Evolutionary conservation across 2,113 vertebrate genomes (phyloP).

Genomic region (Geococcyx californianus): DNA sequence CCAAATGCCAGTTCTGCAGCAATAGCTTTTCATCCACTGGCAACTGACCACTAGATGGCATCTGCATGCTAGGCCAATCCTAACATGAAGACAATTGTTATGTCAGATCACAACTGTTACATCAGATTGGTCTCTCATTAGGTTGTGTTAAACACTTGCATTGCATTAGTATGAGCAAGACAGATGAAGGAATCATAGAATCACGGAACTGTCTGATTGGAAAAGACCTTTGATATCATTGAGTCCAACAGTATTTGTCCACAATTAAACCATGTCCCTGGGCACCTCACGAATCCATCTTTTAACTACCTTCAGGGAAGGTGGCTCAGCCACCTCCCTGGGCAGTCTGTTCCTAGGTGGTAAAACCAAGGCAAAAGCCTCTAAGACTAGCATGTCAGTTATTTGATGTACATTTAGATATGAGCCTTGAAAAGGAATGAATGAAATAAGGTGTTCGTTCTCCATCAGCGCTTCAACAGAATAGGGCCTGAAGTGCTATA

Average conservation of each 20-base stretch:
- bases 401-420: background rate
- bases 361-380: background rate
- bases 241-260: too few relatives aligned
- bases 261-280: too few relatives aligned
- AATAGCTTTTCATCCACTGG: background rate
- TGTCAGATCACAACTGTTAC: too few relatives aligned
- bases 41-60: slow-evolving; percentile 22
- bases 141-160: background rate
- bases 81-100: background rate
- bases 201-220: too few relatives aligned
- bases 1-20: background rate
- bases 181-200: background rate
- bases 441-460: background rate
- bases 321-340: too few relatives aligned
- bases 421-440: background rate
- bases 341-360: background rate
- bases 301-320: too few relatives aligned
- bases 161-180: background rate
- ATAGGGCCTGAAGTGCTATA: background rate
- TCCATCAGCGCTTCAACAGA: background rate
- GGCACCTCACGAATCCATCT: too few relatives aligned
- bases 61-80: background rate
- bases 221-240: too few relatives aligned
- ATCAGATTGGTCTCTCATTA: accelerated
- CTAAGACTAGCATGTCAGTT: background rate